phyloP scores from a whole-genome alignment of 2,888 invertebrate genomes.

The Crossocerus cetratus region DNA sequence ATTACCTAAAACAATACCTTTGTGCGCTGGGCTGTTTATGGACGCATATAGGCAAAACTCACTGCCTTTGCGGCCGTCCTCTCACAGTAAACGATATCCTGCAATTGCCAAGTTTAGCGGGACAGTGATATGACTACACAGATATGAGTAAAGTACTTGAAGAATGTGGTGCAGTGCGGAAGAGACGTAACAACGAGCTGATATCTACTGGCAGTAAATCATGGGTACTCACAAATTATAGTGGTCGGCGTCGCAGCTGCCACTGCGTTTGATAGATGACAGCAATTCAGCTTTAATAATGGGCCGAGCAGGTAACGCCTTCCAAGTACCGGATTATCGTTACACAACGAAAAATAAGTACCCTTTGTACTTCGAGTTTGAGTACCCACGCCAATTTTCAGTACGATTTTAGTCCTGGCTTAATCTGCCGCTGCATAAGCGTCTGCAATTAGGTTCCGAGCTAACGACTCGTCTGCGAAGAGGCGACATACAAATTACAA shows the following conservation, averaged over 20 bases:
- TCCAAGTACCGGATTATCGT: constrained; percentile 51
- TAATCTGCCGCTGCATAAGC: too few species aligned
- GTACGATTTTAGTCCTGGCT: constrained; percentile 4
- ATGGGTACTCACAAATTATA: constrained; percentile 53
- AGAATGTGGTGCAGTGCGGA: constrained; percentile 18
- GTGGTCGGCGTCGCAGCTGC: constrained; percentile 36
- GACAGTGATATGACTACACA: too few species aligned
- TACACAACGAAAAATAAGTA: constrained; percentile 52
- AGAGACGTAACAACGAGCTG: constrained; percentile 44
- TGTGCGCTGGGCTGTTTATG: too few species aligned
- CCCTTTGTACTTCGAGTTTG: constrained; percentile 34
- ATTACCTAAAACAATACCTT: too few species aligned
- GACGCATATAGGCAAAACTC: too few species aligned
- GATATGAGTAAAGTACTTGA: neutral
- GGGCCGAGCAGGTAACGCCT: constrained; percentile 50
- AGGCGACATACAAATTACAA: too few species aligned
- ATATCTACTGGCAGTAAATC: constrained; percentile 49
- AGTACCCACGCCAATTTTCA: constrained; percentile 4
- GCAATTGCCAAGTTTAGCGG: too few species aligned
- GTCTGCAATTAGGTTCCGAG: constrained; percentile 24
- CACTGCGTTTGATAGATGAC: constrained; percentile 57
- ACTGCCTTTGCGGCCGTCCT: too few species aligned
- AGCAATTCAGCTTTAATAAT: constrained; percentile 56
- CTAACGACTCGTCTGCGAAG: too few species aligned
- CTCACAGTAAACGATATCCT: too few species aligned